Evolutionary conservation across 2,797 vertebrate species (phyloP).

Genomic region (Muscicapa striata): DNA sequence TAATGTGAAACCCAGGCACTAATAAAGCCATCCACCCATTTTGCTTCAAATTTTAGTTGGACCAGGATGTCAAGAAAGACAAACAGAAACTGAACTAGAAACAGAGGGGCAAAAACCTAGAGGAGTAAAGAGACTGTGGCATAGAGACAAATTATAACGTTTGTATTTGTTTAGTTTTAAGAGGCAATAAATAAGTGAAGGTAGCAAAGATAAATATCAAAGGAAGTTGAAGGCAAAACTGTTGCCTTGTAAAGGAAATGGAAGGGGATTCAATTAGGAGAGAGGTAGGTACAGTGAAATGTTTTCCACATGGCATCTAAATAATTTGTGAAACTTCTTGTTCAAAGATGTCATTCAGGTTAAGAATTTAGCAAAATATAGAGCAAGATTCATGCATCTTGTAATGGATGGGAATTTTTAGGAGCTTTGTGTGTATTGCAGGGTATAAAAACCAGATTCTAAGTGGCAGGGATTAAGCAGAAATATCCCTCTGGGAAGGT

Average conservation of each 20-base stretch:
- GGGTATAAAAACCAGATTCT: not conserved
- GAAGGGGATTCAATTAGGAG: not conserved
- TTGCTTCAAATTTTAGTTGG: not conserved
- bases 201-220: not conserved
- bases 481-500: not conserved
- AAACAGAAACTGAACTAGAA: not conserved
- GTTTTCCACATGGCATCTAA: not conserved
- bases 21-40: not conserved
- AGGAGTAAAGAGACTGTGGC: not conserved
- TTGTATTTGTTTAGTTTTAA: not conserved
- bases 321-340: not conserved
- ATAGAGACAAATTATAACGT: not conserved
- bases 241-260: not conserved
- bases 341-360: not conserved
- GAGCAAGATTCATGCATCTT: not conserved
- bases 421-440: not conserved
- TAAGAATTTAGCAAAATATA: not conserved
- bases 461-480: not conserved
- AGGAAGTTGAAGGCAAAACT: not conserved
- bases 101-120: not conserved
- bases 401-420: not conserved
- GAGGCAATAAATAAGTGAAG: not conserved
- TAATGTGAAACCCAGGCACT: not conserved
- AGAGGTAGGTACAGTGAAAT: not conserved
- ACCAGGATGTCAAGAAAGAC: not conserved